phyloP scores from a whole-genome alignment of 2,888 invertebrate species.

The Noctuana brunneofusca region DNA sequence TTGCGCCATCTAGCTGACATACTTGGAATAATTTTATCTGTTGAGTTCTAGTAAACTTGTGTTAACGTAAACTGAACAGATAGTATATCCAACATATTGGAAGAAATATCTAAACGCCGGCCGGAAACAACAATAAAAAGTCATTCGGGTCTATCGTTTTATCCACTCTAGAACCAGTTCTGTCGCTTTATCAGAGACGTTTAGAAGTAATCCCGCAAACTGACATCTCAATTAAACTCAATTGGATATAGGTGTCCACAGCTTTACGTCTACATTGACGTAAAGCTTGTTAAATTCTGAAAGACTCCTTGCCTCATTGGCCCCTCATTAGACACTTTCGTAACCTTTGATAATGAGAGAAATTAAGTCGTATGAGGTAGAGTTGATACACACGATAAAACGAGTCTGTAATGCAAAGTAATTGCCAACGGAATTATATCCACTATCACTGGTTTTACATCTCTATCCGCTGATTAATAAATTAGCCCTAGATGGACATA shows the following conservation, averaged over 20 bases:
- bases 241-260: not conserved
- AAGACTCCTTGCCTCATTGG: conserved; percentile 4
- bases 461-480: conserved; percentile 35
- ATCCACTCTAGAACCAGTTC: not conserved
- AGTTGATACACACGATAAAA: conserved; percentile 30
- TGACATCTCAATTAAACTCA: conserved; percentile 12
- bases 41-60: too few relatives aligned
- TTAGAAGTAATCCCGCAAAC: conserved; percentile 3
- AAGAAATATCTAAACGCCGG: not conserved
- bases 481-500: conserved; percentile 35
- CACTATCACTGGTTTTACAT: conserved; percentile 25
- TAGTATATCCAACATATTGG: too few relatives aligned
- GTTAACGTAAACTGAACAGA: too few relatives aligned
- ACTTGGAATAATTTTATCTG: too few relatives aligned
- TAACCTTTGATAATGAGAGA: conserved; percentile 19
- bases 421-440: conserved; percentile 23
- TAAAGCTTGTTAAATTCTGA: not conserved
- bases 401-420: conserved; percentile 32
- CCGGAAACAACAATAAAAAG: conserved; percentile 4
- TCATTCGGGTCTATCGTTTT: not conserved
- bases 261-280: not conserved
- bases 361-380: conserved; percentile 24
- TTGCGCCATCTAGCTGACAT: too few relatives aligned
- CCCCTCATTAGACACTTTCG: conserved; percentile 12
- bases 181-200: conserved; percentile 3